Conservation (phyloP, 2,113 vertebrate genomes). For the Pontoporia blainvillei region DNA sequence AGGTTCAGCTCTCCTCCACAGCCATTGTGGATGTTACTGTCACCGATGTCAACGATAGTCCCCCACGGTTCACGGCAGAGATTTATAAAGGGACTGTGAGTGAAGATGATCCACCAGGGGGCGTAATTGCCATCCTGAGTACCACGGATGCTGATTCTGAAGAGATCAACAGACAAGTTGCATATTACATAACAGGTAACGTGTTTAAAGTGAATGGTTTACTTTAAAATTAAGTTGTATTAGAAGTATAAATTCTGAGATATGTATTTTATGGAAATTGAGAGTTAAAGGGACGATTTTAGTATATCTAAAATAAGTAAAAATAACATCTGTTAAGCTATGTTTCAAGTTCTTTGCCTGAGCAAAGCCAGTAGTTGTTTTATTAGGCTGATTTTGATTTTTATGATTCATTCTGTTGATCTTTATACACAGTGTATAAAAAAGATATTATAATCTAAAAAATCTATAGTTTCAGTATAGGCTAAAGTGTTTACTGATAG, state of each 20-base stretch:
- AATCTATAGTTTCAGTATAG: not conserved
- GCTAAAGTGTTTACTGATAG: not conserved
- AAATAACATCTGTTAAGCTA: not conserved
- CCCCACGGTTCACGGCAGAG: constrained; percentile 95
- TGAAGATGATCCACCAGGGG: constrained; percentile 92
- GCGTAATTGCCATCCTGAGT: constrained; percentile 94
- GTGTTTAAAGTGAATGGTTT: not conserved
- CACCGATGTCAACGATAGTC: constrained; percentile 94
- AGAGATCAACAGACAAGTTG: constrained; percentile 91
- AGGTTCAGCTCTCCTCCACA: constrained; percentile 85
- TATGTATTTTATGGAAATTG: not conserved
- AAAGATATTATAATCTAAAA: not conserved
- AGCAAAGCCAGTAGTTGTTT: constrained; percentile 24
- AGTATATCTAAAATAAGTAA: not conserved
- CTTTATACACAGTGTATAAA: not conserved
- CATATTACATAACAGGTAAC: constrained; percentile 95
- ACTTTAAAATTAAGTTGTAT: not conserved
- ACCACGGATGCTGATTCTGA: constrained; percentile 93
- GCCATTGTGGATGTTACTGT: constrained; percentile 90
- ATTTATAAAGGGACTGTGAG: constrained; percentile 98
- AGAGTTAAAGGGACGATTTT: not conserved
- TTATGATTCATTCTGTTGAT: not conserved
- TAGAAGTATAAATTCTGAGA: not conserved
- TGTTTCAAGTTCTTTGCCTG: not conserved
- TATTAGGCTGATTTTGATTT: not conserved